phyloP scores from a whole-genome alignment of 2,888 invertebrate genomes.

The Eristalis intricaria region DNA sequence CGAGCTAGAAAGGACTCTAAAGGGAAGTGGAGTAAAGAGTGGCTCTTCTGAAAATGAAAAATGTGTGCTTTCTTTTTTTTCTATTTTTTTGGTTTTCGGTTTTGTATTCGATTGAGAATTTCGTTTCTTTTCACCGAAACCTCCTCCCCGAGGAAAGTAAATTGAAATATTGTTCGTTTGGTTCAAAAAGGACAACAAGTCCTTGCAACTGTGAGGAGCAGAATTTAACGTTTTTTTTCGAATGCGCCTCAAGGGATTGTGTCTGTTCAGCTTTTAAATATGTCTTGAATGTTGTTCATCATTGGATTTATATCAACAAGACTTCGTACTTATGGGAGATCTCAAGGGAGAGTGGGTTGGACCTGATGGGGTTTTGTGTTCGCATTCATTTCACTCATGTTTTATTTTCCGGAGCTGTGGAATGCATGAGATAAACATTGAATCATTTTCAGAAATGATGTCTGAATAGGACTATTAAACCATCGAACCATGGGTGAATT shows the following conservation, averaged over 20 bases:
- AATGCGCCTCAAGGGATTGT: neutral
- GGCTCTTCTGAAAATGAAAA: neutral
- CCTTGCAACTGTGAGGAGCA: neutral
- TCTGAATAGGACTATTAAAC: no score
- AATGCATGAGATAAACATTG: neutral
- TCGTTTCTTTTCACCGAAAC: neutral
- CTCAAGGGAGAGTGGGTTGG: neutral
- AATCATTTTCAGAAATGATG: no score
- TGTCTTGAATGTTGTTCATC: neutral
- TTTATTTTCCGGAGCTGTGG: neutral
- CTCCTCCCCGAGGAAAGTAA: neutral
- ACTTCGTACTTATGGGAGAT: neutral
- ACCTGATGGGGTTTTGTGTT: neutral
- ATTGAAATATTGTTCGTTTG: neutral
- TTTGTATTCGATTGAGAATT: neutral
- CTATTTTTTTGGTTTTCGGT: neutral
- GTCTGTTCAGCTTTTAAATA: neutral
- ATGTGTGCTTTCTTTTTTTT: neutral
- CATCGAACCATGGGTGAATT: no score
- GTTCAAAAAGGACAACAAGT: neutral
- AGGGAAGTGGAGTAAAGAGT: neutral
- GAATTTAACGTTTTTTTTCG: neutral
- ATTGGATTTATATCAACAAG: neutral
- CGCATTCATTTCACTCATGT: neutral
- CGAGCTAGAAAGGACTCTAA: slow-evolving; percentile 33